A percentile compares a stretch with the other conserved stretches of the same genome.
These are phyloP conservation scores for Phaonia tiefii DNA, from an alignment of 2,888 invertebrate genomes.

Conservation along the genomic window DNA sequence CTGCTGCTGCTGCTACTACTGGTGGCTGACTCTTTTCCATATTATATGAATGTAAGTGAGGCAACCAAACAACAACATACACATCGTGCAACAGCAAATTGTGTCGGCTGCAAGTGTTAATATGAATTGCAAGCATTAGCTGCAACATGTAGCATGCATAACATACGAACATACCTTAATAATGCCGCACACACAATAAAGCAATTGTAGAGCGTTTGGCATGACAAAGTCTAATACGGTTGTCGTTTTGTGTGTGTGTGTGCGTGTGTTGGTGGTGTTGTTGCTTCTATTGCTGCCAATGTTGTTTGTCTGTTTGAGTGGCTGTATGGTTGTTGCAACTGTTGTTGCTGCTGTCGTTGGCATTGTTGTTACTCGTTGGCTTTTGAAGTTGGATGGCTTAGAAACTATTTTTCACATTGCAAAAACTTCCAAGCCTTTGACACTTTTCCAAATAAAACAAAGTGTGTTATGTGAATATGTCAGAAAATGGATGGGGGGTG, in stretches of 20 bases:
- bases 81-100: constrained; percentile 45
- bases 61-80: too few species aligned
- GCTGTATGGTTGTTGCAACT: neutral
- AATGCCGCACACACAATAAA: constrained; percentile 54
- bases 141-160: constrained; percentile 26
- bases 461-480: constrained; percentile 30
- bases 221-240: constrained; percentile 65
- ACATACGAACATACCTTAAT: constrained; percentile 23
- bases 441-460: constrained; percentile 53
- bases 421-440: constrained; percentile 40
- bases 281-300: neutral
- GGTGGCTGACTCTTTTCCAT: too few species aligned
- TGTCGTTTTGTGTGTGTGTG: too few species aligned
- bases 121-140: constrained; percentile 54
- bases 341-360: neutral
- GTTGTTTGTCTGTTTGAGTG: constrained; percentile 11
- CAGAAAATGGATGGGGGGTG: neutral
- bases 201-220: constrained; percentile 64
- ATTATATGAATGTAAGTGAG: neutral
- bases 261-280: constrained; percentile 13
- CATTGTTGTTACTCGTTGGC: constrained; percentile 22
- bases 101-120: constrained; percentile 25
- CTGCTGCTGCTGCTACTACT: neutral
- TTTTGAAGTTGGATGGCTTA: constrained; percentile 28
- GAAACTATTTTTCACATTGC: constrained; percentile 36